Evolutionary conservation across 2,113 vertebrate genomes (phyloP), one percentile per base, ranked within the genome.

Genomic region (Phylloscopus trochilus): DNA sequence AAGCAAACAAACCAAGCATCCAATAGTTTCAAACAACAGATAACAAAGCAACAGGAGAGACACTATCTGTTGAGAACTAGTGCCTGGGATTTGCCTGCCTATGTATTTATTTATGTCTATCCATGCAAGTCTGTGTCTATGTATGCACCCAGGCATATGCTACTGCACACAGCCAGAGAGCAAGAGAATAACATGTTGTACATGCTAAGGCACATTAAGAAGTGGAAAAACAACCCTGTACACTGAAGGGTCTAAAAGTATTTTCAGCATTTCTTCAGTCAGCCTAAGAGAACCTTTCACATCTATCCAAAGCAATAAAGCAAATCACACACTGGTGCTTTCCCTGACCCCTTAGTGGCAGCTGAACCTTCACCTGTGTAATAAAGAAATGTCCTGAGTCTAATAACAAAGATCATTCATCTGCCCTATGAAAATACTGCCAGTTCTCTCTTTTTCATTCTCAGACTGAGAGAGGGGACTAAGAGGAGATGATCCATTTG

Each of bases 291-390:
- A 83, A 77, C 68, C 64, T 70, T 77, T 63, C 76, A 58, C 14
- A 86, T 90, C 76, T 90, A 87, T 87, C 49, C 68, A 80, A 88
- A 86, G 55, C 68, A 94, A 82, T 89, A 92, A 92, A 82, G 24
- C 31, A 94, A 89, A 91, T 88, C 37, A 53, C 33, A 74, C 0
- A 15, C 46, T 87, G 69, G 68, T 8, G 37, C 77, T 80, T 60
- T 58, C n/a, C 35, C 47, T 90, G 27, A 56, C 55, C 67, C 69
- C 83, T 84, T 52, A 70, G 51, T 8, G 1, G 44, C 78, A 77
- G 59, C 64, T 93, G 90, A 92, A 81, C 77, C 47, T 78, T 87
- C 3, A 3, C 46, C 56, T 94, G 35, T 78, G 37, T 31, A 79
- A 84, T 70, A 90, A 56, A 75, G 55, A 93, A 76, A 90, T 41